Conservation (phyloP, 2,113 vertebrate genomes). For the Callithrix jacchus region DNA sequence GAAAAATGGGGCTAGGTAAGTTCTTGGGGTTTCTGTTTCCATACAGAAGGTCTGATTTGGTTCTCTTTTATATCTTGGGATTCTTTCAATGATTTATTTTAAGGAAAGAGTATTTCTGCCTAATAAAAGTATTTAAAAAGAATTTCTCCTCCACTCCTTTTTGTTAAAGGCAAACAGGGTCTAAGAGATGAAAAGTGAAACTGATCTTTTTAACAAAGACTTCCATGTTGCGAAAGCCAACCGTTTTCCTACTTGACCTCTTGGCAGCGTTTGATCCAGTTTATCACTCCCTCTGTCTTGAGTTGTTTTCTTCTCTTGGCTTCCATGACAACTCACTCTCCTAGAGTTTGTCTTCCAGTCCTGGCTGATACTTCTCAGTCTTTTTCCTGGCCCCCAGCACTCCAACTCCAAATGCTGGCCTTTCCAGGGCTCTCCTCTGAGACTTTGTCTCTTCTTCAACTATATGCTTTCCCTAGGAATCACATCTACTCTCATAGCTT, state of each 20-base stretch:
- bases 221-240: neutral
- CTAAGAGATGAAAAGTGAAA: neutral
- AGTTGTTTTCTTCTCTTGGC: neutral
- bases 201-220: neutral
- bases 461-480: neutral
- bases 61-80: neutral
- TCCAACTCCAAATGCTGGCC: neutral
- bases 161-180: neutral
- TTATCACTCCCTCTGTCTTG: neutral
- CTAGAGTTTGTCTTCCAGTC: neutral
- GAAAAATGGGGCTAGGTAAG: neutral
- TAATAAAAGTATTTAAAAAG: conserved; percentile 11
- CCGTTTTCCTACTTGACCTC: neutral
- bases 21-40: neutral
- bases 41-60: neutral
- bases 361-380: neutral
- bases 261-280: neutral
- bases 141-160: neutral
- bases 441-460: neutral
- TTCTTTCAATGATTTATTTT: conserved; percentile 14
- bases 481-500: neutral
- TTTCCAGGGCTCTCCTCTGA: neutral
- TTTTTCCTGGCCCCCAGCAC: neutral
- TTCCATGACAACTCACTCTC: neutral
- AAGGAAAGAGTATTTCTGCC: neutral